Evolutionary conservation across 2,888 invertebrate genomes (phyloP), one percentile per base, ranked within the genome.

Genomic region (Dolichopus griseipennis): DNA sequence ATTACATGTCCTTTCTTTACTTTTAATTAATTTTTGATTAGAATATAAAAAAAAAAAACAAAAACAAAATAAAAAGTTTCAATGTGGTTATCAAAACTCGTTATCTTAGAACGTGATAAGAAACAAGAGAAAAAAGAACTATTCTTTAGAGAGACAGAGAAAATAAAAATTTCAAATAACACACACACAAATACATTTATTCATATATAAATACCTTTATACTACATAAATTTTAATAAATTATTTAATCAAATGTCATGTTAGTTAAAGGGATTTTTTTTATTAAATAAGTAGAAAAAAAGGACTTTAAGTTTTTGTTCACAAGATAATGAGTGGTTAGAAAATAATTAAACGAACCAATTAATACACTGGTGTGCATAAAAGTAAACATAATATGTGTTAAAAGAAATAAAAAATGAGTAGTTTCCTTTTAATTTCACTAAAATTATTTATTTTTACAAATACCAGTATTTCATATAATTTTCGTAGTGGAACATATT

Each of bases 201-300:
- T 41, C 9, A 41, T 41, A 7, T 12, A 41, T 6, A 41, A 5
- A 41, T 12, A 41, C 9, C n/a, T n/a, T 41, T 12, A 41, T 12
- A 41, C n/a, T n/a, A 41, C 9, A 12, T 41, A 41, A 9, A 7
- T 12, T 12, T 41, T 9, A 41, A 41, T 15, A 15, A 41, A 52
- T 52, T n/a, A 52, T 52, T 52, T 52, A 52, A 52, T 52, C 52
- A 52, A 52, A 52, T 52, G 52, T 52, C 52, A 52, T 52, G 52
- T 52, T 15, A 52, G 5, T 52, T n/a, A 37, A 10, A 9, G 12
- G 37, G 2, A 2, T 37, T 10, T 37, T 37, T 2, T 37, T 37
- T 4, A 37, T 5, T 10, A 37, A 52, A 12, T 15, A 52, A 18
- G 2, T 2, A 41, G 8, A 12, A 41, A 41, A 41, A 52, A 15